Conservation (phyloP, 2,888 invertebrate species). For the Cyaniris semiargus region DNA sequence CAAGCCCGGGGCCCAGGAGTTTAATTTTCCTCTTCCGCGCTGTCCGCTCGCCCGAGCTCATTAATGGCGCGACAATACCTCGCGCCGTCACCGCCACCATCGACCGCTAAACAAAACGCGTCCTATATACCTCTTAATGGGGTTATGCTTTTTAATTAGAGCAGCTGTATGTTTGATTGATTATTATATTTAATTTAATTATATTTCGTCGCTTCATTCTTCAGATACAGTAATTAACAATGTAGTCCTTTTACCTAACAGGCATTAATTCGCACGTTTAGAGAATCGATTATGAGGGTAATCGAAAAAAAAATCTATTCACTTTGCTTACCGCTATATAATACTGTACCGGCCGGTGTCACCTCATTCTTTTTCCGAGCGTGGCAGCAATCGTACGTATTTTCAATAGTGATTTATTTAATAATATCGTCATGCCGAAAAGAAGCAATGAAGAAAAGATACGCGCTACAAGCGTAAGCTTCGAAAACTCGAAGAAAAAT, state of each 20-base stretch:
- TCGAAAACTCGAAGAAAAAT: background rate
- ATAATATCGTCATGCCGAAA: too few relatives aligned
- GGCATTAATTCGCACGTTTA: too few relatives aligned
- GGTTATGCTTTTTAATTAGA: conserved; percentile 28
- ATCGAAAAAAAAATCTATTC: too few relatives aligned
- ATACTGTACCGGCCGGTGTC: too few relatives aligned
- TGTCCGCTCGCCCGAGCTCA: conserved; percentile 66
- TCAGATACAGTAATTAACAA: too few relatives aligned
- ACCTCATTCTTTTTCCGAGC: background rate
- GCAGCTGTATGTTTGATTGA: conserved; percentile 1
- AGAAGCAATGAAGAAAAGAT: too few relatives aligned
- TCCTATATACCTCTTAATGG: conserved; percentile 38
- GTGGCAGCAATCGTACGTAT: background rate
- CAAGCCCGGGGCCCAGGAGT: conserved; percentile 74
- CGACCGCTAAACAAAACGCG: conserved; percentile 53
- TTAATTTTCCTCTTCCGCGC: conserved; percentile 80
- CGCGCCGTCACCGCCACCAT: conserved; percentile 62
- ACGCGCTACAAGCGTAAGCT: background rate
- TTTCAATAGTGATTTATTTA: background rate
- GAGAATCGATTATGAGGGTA: too few relatives aligned
- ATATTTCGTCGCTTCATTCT: too few relatives aligned
- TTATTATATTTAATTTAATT: too few relatives aligned
- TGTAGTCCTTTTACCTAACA: too few relatives aligned
- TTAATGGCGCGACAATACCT: conserved; percentile 74
- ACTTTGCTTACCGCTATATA: too few relatives aligned